Percentiles rank a stretch among this genome's conserved stretches.
Conservation (phyloP, 2,888 invertebrate genomes). For the Alloscopus bannaensis region DNA sequence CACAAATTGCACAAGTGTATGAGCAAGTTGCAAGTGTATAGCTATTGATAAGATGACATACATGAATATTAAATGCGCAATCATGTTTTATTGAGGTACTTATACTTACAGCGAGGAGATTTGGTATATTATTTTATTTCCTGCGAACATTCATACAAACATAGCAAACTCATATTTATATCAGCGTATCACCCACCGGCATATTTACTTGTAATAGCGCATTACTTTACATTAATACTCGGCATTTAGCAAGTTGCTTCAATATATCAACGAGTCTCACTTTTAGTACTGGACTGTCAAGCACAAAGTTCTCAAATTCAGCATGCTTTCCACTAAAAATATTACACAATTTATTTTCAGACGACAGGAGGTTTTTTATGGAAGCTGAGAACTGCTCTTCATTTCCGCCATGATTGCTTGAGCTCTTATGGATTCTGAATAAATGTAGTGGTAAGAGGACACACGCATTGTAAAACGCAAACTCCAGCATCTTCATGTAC, state of each 20-base stretch:
- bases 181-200: no score
- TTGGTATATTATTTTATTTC: no score
- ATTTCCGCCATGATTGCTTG: slow-evolving; percentile 17
- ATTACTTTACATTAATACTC: slow-evolving; percentile 17
- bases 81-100: no score
- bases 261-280: slow-evolving; percentile 38
- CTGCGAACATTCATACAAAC: no score
- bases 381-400: background rate
- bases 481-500: slow-evolving; percentile 56
- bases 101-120: no score
- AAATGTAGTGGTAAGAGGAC: slow-evolving; percentile 37
- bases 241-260: slow-evolving; percentile 39
- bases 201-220: no score
- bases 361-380: slow-evolving; percentile 10
- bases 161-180: no score
- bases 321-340: slow-evolving; percentile 15
- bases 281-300: slow-evolving; percentile 10
- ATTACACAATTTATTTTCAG: background rate
- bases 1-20: no score
- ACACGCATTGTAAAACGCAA: slow-evolving; percentile 43
- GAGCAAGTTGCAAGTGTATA: no score
- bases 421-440: background rate
- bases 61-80: no score
- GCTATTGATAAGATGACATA: no score
- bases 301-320: slow-evolving; percentile 30